Base-by-base conservation (phyloP, 2,797 vertebrate species). In the Enteromius paludinosus region DNA sequence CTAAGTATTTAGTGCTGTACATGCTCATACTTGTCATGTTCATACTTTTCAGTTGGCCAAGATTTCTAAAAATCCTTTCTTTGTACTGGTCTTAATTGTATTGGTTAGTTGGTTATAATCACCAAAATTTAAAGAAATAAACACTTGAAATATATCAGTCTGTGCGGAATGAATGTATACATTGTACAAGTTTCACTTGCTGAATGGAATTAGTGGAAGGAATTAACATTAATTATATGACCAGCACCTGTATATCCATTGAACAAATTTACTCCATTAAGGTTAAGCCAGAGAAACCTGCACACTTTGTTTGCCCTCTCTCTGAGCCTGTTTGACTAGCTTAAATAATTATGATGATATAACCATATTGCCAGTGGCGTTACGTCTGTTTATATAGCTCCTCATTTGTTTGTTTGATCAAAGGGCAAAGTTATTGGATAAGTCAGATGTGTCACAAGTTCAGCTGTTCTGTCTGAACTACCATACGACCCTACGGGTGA, bases 341-440 rank as follows among this genome's bases (percentile, higher is more conserved):
- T 73, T 17, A 52, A 81, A 73, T 62, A 81, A 52, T 81, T 64
- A 49, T 66, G 47, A 59, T 68, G 35, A 54, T 74, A 38, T 74
- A 52, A 35, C 28, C 7, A 33, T 35, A 62, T 73, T 62, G 20
- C 20, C 12, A 4, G 10, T 68, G 11, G 47, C 35, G 59, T 59
- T 59, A 59, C 25, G 5, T 20, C 61, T 76, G 62, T 82, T 76
- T 82, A 66, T 76, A 76, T 75, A 68, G 72, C 35, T 66, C 33
- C 47, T 65, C 7, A 35, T 28, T 41, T 65, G 30, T 66, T 82
- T 54, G 81, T 76, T 76, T 82, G 20, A 59, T 76, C 62, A 66
- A 87, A 56, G 72, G 72, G 71, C 25, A 66, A 82, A 59, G 47
- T 38, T 68, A 45, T 66, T 82, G 33, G 68, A 25, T 82, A 23